Percentiles rank a stretch among this genome's conserved stretches.
Conservation (phyloP, 2,888 invertebrate genomes). For the Charanyca ferruginea region DNA sequence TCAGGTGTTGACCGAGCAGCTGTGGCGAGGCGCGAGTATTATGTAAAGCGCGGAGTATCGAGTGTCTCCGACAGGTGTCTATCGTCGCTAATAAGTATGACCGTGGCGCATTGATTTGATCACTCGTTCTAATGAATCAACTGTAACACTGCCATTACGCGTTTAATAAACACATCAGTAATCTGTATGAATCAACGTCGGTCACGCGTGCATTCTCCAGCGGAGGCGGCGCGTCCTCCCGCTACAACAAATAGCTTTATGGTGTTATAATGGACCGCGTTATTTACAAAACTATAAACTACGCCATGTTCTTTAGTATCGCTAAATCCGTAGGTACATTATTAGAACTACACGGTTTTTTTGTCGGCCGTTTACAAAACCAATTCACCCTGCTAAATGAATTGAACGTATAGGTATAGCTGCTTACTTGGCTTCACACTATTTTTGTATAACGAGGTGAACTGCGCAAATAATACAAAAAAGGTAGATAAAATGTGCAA, state of each 20-base stretch:
- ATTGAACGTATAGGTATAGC: conserved; percentile 34
- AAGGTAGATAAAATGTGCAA: conserved; percentile 42
- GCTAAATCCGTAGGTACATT: conserved; percentile 26
- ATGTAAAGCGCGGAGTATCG: conserved; percentile 81
- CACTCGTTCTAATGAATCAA: conserved; percentile 58
- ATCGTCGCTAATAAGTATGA: conserved; percentile 76
- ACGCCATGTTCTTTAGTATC: conserved; percentile 17
- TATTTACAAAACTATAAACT: conserved; percentile 44
- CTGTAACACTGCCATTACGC: conserved; percentile 56
- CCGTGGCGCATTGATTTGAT: conserved; percentile 69
- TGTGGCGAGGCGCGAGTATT: conserved; percentile 72
- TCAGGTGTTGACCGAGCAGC: conserved; percentile 71
- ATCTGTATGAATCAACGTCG: conserved; percentile 54
- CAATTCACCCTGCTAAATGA: conserved; percentile 26
- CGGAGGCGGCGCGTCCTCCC: conserved; percentile 25
- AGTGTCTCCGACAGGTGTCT: conserved; percentile 82
- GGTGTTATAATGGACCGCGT: conserved; percentile 49
- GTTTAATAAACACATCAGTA: conserved; percentile 60
- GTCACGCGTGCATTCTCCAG: conserved; percentile 54
- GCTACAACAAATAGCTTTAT: conserved; percentile 59
- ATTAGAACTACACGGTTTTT: conserved; percentile 26
- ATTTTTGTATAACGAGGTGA: conserved; percentile 53
- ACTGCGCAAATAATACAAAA: conserved; percentile 52
- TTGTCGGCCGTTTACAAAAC: conserved; percentile 22
- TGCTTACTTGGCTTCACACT: conserved; percentile 37